Evolutionary conservation across 2,888 invertebrate genomes (phyloP).

Genomic region (Pterobdella sp.): DNA sequence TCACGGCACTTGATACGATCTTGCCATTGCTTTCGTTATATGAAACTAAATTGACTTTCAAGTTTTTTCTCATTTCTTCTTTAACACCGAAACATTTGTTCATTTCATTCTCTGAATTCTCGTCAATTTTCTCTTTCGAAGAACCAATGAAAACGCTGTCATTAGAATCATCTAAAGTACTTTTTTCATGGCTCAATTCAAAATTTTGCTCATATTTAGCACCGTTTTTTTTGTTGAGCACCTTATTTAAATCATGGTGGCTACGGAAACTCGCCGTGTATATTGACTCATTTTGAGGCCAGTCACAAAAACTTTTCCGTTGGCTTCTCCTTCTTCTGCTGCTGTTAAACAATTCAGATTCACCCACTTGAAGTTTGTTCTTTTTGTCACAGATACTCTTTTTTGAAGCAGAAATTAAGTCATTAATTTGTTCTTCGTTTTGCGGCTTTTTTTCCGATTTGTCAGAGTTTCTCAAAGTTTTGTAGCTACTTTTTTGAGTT

Average conservation of each 20-base stretch:
- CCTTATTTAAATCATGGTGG: slow-evolving; percentile 7
- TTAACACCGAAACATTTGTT: background rate
- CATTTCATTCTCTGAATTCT: background rate
- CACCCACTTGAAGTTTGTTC: background rate
- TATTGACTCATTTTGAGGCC: slow-evolving; percentile 15
- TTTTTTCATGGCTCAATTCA: background rate
- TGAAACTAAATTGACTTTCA: background rate
- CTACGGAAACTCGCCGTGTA: slow-evolving; percentile 15
- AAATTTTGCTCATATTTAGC: background rate
- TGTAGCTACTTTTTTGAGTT: too few relatives aligned
- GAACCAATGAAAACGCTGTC: background rate
- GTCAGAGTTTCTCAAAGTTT: too few relatives aligned
- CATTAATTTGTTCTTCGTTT: background rate
- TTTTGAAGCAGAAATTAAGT: background rate
- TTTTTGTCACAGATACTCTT: background rate
- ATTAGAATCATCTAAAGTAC: background rate
- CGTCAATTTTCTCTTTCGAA: background rate
- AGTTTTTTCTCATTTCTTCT: background rate
- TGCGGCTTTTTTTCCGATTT: too few relatives aligned
- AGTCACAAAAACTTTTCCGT: background rate
- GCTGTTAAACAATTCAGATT: background rate
- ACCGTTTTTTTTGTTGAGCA: background rate
- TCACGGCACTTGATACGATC: too few relatives aligned
- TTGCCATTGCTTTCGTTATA: background rate
- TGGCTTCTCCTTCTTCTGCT: background rate